Conservation (phyloP, 2,888 invertebrate species). For the Cheilosia variabilis region DNA sequence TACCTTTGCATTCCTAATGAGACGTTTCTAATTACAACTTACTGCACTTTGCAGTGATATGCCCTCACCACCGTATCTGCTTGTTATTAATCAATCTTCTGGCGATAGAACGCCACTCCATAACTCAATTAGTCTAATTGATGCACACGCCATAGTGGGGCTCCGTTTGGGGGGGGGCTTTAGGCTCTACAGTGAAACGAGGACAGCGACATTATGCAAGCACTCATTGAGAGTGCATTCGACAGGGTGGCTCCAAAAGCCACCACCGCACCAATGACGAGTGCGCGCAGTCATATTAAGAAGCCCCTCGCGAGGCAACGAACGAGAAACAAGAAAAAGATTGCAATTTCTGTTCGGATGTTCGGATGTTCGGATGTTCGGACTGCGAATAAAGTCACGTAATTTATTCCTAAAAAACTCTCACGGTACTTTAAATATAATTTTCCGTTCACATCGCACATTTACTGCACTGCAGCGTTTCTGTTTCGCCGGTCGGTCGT, state of each 20-base stretch:
- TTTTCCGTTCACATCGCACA: conserved; percentile 81
- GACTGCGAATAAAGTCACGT: conserved; percentile 76
- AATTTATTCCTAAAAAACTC: conserved; percentile 76
- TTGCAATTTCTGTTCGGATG: conserved; percentile 71
- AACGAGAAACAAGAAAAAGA: conserved; percentile 49
- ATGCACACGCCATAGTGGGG: conserved; percentile 26
- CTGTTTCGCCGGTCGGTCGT: conserved; percentile 28
- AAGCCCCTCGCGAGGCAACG: conserved; percentile 56
- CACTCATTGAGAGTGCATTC: conserved; percentile 3
- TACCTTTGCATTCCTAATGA: conserved; percentile 10
- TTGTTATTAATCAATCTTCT: conserved; percentile 12
- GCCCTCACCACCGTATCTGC: background rate
- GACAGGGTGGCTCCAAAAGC: background rate
- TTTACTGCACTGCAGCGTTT: conserved; percentile 81
- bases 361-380: conserved; percentile 55
- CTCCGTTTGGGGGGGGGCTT: background rate
- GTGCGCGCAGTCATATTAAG: conserved; percentile 50
- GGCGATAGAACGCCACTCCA: background rate
- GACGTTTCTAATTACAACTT: conserved; percentile 9
- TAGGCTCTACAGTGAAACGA: background rate
- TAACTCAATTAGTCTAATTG: conserved; percentile 54
- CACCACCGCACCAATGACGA: conserved; percentile 33
- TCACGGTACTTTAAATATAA: conserved; percentile 76
- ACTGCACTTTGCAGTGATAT: conserved; percentile 5
- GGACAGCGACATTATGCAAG: conserved; percentile 41